Percentiles rank a stretch among this genome's conserved stretches.
Evolutionary conservation across 2,888 invertebrate species (phyloP).

Genomic region (Actias luna): DNA sequence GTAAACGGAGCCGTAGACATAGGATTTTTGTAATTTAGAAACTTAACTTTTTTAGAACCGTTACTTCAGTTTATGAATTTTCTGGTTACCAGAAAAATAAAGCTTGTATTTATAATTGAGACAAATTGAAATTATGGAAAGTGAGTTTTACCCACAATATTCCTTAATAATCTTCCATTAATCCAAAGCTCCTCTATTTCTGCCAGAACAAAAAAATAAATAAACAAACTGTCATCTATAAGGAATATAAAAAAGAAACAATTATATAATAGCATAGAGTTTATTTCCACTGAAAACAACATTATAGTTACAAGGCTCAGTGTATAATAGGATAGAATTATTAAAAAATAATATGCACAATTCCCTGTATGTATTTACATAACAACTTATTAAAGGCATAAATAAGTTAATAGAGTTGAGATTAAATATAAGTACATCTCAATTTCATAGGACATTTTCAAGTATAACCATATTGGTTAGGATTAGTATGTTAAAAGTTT

Average conservation of each 20-base stretch:
- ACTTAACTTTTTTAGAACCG: too few relatives aligned
- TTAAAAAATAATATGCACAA: constrained; percentile 61
- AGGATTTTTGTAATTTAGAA: too few relatives aligned
- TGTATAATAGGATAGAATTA: constrained; percentile 48
- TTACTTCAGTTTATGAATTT: too few relatives aligned
- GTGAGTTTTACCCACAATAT: too few relatives aligned
- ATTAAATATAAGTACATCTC: neutral
- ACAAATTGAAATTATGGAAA: too few relatives aligned
- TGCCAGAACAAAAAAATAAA: too few relatives aligned
- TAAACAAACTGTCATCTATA: neutral
- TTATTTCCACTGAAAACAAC: constrained; percentile 55
- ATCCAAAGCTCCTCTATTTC: too few relatives aligned
- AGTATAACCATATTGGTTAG: neutral
- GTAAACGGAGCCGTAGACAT: too few relatives aligned
- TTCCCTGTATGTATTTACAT: constrained; percentile 67
- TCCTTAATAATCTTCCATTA: too few relatives aligned
- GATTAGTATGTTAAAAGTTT: neutral
- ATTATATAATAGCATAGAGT: constrained; percentile 49
- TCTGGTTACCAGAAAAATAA: too few relatives aligned
- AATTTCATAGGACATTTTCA: neutral
- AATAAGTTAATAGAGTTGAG: constrained; percentile 25
- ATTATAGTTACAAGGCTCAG: constrained; percentile 49
- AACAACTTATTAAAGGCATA: constrained; percentile 54
- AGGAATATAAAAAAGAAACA: constrained; percentile 16
- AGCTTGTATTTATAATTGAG: too few relatives aligned